Evolutionary conservation across 2,113 vertebrate genomes (phyloP), one percentile per base, ranked within the genome.

Genomic region (Antechinus stuartii): DNA sequence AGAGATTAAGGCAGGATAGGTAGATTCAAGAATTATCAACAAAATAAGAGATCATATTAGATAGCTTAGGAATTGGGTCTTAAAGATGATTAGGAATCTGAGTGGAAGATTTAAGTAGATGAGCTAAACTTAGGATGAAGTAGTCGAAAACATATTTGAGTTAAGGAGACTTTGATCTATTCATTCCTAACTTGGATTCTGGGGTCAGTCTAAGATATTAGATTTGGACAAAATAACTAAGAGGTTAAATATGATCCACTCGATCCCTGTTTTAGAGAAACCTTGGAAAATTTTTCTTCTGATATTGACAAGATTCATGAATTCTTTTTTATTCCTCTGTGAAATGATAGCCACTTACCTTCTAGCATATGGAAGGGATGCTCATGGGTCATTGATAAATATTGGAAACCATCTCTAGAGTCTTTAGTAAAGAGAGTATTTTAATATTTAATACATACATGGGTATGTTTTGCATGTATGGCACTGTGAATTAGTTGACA

Each of bases 301-400:
- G 91, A 84, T 91, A 95, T 0, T 2, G 53, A 35, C 53, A 7
- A 42, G 10, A 8, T 49, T 89, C 92, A 90, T 16, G 35, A 55
- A 92, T 22, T 0, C 54, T 42, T 92, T 76, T 96, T 94, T 53
- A 92, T 96, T 95, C 95, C 91, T 91, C 61, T 97, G 91, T 95
- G 93, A 95, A 92, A 92, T 91, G 93, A 95, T 89, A 96, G 30
- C 91, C 46, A 90, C 94, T 92, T 95, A 97, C 49, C 30, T 26
- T 52, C 94, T 91, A 95, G 90, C 96, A 95, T 92, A 76, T 92
- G 91, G 68, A 35, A 92, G 95, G 93, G 61, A 89, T 61, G 95
- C 94, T 57, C 26, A 35, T 55, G 54, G 57, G 93, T 89, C 46
- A 76, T 0, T 96, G 95, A 92, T 92, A 94, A 93, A 68, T 47